Evolutionary conservation across 2,888 invertebrate genomes (phyloP), one percentile per base, ranked within the genome.

Genomic region (Argyresthia albistria): DNA sequence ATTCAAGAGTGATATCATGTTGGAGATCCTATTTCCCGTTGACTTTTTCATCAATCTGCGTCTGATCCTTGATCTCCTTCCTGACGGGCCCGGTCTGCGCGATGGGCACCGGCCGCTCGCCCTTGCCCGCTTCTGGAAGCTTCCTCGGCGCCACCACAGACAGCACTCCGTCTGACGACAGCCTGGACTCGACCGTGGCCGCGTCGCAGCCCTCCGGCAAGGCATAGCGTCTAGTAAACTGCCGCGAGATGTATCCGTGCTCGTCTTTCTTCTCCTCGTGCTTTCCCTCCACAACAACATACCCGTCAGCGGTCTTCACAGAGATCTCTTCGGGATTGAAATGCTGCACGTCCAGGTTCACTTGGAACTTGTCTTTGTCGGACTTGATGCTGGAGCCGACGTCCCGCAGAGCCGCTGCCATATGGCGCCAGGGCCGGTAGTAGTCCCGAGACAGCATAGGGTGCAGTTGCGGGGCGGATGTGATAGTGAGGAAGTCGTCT

Each of bases 181-280:
- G 76, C 51, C 88, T 90, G 0, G 94, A 94, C 43, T 89, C 88
- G 0, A 95, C 91, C 39, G 89, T 88, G 42, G 89, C 90, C 4
- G 92, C 80, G 59, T 94, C 91, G 54, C 91, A 92, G 14, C 91
- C 92, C 59, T 91, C 89, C 1, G 95, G 95, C 46, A 95, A 69
- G 8, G 89, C 73, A 66, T 94, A 95, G 50, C 92, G 89, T 15
- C 95, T 88, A 7, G 90, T 86, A 62, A 95, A 93, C 59, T 94
- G 92, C 12, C 93, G 87, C 0, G 92, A 91, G 50, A 94, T 89
- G 59, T 83, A 91, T 0, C 94, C 94, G 62, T 93, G 91, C 35
- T 92, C 90, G 60, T 93, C 93, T 56, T 90, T 88, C 61, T 91
- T 91, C 64, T 94, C 94, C 60, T 93, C 93, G 61, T 95, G 95